Percentiles rank a stretch among this genome's conserved stretches.
These are phyloP conservation scores for Zosterops hypoxanthus DNA, from an alignment of 2,113 vertebrate species.

Conservation along the genomic window DNA sequence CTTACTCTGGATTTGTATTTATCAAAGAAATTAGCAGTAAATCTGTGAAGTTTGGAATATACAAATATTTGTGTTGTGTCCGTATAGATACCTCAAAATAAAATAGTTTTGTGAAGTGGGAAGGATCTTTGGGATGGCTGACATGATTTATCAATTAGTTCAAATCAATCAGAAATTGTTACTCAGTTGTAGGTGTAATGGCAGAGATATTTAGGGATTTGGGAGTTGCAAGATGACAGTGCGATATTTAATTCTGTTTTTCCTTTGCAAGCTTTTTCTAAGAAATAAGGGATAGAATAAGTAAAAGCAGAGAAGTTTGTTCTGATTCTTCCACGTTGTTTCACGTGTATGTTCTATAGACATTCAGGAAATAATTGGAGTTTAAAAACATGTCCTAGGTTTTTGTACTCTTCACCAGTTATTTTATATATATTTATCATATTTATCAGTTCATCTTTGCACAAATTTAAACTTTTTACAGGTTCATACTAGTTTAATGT, in stretches of 20 bases:
- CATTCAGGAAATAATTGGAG: neutral
- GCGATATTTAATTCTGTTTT: neutral
- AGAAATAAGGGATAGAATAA: neutral
- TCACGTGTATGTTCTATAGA: neutral
- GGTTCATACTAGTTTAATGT: neutral
- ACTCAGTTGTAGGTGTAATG: neutral
- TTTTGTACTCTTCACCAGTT: neutral
- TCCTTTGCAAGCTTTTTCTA: neutral
- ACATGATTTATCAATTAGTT: neutral
- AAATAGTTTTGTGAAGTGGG: neutral
- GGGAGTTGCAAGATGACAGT: neutral
- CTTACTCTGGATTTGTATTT: neutral
- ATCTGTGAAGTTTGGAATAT: neutral
- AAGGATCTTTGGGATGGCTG: neutral
- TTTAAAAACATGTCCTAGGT: neutral
- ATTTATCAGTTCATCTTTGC: neutral
- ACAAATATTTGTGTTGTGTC: neutral
- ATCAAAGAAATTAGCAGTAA: neutral
- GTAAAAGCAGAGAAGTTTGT: neutral
- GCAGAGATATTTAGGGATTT: neutral
- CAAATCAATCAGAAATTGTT: neutral
- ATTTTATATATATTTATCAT: neutral
- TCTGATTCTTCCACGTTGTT: neutral
- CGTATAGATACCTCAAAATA: neutral
- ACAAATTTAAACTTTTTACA: neutral